phyloP scores from a whole-genome alignment of 2,113 vertebrate species.

The Megaleporinus macrocephalus region DNA sequence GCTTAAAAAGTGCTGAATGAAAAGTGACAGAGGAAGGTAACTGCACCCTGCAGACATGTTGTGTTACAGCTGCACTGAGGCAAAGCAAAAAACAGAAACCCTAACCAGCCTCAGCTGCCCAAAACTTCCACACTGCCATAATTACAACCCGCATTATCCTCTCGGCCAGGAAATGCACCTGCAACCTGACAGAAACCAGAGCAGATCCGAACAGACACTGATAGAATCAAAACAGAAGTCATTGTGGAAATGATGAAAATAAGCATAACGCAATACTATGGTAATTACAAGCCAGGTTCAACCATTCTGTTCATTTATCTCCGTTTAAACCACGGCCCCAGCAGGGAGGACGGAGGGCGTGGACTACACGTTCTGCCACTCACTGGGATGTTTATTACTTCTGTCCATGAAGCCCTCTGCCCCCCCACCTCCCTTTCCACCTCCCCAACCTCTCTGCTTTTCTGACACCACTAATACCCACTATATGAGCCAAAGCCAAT shows the following conservation, averaged over 20 bases:
- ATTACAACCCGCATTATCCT: conserved; percentile 6
- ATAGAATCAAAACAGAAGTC: conserved; percentile 49
- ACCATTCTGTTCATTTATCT: conserved; percentile 38
- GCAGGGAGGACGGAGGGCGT: conserved; percentile 28
- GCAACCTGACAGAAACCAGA: conserved; percentile 47
- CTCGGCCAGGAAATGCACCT: conserved; percentile 37
- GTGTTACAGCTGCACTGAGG: background rate
- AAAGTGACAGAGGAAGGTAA: background rate
- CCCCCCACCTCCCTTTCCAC: background rate
- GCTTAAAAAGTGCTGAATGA: background rate
- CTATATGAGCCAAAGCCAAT: conserved; percentile 44
- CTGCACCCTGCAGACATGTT: background rate
- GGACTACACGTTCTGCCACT: conserved; percentile 25
- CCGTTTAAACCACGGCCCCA: conserved; percentile 43
- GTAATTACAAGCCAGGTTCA: conserved; percentile 46
- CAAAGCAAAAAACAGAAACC: conserved; percentile 15
- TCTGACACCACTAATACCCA: conserved; percentile 40
- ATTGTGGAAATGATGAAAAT: conserved; percentile 40
- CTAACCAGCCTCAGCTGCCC: conserved; percentile 36
- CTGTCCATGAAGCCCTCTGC: conserved; percentile 28
- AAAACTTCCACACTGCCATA: conserved; percentile 37
- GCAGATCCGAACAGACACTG: conserved; percentile 35
- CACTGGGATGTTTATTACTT: conserved; percentile 23
- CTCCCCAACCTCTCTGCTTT: conserved; percentile 18
- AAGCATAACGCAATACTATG: conserved; percentile 4